phyloP scores from a whole-genome alignment of 2,797 vertebrate species.

The Zalophus californianus region DNA sequence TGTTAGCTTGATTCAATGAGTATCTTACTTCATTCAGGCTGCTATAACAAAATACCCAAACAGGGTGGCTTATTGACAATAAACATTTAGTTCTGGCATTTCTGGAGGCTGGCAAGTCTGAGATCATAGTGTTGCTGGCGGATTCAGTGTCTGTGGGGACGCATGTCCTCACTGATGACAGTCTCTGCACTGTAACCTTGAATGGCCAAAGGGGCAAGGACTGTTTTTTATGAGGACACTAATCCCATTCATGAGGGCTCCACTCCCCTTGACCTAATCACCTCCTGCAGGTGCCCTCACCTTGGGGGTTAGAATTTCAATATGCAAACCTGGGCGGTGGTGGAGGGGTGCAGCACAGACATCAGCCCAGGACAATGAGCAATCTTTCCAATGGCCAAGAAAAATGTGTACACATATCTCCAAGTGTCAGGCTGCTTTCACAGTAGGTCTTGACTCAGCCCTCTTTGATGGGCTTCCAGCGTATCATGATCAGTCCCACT shows the following conservation, averaged over 20 bases:
- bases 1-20: neutral
- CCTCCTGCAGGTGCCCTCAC: neutral
- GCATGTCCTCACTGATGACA: neutral
- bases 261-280: neutral
- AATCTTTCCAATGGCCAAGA: neutral
- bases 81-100: neutral
- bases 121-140: neutral
- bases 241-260: neutral
- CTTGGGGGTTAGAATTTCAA: neutral
- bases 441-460: neutral
- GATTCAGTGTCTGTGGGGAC: neutral
- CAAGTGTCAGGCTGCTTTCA: neutral
- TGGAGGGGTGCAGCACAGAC: neutral
- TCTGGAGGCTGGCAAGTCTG: neutral
- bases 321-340: neutral
- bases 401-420: neutral
- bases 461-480: neutral
- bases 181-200: neutral
- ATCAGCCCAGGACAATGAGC: neutral
- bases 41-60: neutral
- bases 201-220: too few relatives aligned
- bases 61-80: neutral
- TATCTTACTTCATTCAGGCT: neutral
- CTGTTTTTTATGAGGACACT: neutral
- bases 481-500: neutral